phyloP scores from a whole-genome alignment of 2,113 vertebrate genomes.

The Centropus bengalensis region DNA sequence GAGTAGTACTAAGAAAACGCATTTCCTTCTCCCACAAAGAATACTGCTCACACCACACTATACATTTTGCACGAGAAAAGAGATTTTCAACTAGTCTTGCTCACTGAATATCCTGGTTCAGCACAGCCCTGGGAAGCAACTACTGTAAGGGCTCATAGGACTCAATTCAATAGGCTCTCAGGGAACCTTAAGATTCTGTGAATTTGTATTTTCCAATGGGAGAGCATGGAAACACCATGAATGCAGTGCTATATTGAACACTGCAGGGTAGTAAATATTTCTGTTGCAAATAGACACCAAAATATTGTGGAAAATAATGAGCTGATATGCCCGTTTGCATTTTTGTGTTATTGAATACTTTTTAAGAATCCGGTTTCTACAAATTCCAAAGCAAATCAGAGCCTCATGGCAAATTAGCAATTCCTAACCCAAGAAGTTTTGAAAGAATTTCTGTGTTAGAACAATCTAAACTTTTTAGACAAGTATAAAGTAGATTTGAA shows the following conservation, averaged over 20 bases:
- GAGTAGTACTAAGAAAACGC: background rate
- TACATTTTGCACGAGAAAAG: background rate
- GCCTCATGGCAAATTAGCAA: background rate
- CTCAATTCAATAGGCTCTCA: background rate
- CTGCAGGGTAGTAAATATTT: background rate
- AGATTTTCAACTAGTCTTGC: background rate
- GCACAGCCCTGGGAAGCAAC: background rate
- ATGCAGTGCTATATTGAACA: background rate
- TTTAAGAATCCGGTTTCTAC: background rate
- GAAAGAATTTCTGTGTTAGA: background rate
- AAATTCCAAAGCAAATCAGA: background rate
- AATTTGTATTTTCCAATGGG: background rate
- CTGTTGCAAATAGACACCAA: background rate
- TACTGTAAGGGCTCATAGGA: background rate
- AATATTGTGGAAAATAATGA: background rate
- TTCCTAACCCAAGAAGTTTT: background rate
- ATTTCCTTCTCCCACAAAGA: background rate
- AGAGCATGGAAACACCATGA: background rate
- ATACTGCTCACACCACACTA: background rate
- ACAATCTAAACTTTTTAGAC: background rate
- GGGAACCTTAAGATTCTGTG: background rate
- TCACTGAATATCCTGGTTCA: background rate
- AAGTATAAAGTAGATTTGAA: background rate
- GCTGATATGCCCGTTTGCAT: background rate
- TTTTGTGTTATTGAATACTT: background rate